These are phyloP conservation scores for Pagrus major DNA, from an alignment of 2,113 vertebrate genomes.

Conservation along the genomic window DNA sequence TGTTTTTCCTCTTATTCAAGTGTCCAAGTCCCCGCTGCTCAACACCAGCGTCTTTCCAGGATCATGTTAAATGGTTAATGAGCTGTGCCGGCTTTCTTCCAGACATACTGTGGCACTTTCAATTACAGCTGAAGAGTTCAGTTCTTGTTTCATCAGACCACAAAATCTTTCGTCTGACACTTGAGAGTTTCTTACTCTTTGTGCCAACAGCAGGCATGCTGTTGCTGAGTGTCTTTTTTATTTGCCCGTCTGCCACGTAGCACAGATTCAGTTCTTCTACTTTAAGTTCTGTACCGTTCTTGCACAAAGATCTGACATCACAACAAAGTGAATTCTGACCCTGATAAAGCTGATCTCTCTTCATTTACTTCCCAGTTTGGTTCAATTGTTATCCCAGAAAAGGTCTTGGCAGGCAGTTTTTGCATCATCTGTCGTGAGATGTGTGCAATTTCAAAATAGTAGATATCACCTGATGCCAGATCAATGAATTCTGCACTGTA, in stretches of 20 bases:
- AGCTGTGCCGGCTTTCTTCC: constrained; percentile 43
- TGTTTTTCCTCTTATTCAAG: not conserved
- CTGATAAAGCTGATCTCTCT: not conserved
- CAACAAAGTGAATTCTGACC: not conserved
- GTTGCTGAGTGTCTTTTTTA: constrained; percentile 8
- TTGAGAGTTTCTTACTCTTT: not conserved
- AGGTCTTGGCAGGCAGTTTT: not conserved
- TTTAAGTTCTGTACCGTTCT: not conserved
- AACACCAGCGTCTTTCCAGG: constrained; percentile 18
- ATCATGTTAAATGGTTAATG: constrained; percentile 54
- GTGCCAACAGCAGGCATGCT: not conserved
- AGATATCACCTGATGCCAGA: not conserved
- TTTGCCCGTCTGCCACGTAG: not conserved
- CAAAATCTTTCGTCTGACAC: constrained; percentile 9
- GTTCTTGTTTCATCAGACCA: constrained; percentile 18
- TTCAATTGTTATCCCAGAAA: not conserved
- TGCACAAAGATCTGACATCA: not conserved
- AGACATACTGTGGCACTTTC: constrained; percentile 41
- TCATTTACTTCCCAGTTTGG: not conserved
- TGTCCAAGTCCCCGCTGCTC: constrained; percentile 1
- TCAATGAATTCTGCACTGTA: not conserved
- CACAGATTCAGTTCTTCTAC: not conserved
- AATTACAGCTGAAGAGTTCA: constrained; percentile 36
- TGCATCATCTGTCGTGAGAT: not conserved
- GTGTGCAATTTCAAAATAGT: not conserved